phyloP scores from a whole-genome alignment of 2,888 invertebrate species.

The Apotomis betuletana region DNA sequence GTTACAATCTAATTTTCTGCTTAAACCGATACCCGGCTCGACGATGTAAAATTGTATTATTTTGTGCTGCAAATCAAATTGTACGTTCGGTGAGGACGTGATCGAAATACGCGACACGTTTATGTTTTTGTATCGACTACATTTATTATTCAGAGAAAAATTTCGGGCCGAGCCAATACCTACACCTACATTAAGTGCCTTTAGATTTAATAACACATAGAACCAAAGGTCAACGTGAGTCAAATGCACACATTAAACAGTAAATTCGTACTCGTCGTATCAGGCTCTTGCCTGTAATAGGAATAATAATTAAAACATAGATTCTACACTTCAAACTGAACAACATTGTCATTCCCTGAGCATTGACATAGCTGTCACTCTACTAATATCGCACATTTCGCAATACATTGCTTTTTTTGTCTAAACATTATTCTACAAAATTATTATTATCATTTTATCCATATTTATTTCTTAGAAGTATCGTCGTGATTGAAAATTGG shows the following conservation, averaged over 20 bases:
- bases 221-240: not conserved
- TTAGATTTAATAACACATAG: not conserved
- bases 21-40: constrained; percentile 66
- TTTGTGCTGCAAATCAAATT: constrained; percentile 69
- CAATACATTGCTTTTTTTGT: too few species aligned
- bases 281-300: too few species aligned
- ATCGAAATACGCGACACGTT: constrained; percentile 53
- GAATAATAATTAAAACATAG: too few species aligned
- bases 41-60: constrained; percentile 69
- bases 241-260: not conserved
- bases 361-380: too few species aligned
- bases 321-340: too few species aligned
- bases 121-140: constrained; percentile 49
- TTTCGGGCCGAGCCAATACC: not conserved
- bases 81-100: constrained; percentile 64
- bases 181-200: not conserved
- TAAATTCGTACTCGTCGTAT: too few species aligned
- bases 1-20: constrained; percentile 66
- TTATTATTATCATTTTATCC: too few species aligned
- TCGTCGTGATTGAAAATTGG: too few species aligned
- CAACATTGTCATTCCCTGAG: too few species aligned
- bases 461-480: too few species aligned
- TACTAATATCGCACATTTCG: too few species aligned
- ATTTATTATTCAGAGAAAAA: constrained; percentile 27
- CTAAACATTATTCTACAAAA: too few species aligned